Evolutionary conservation across 2,113 vertebrate species (phyloP).

Genomic region (Gobio gobio): DNA sequence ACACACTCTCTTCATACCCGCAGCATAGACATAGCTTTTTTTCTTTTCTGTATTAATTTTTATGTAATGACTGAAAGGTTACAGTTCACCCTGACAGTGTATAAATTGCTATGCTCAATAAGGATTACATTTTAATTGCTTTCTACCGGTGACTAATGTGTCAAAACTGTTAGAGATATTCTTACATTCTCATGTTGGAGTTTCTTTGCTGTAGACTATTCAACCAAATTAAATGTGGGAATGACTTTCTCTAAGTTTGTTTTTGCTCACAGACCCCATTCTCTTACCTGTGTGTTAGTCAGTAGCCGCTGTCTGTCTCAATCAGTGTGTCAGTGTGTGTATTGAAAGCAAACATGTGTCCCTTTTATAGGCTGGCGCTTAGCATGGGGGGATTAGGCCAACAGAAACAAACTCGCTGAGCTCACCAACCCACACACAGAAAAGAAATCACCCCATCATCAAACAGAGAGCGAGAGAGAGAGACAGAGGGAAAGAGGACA

Average conservation of each 20-base stretch:
- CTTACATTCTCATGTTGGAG: not conserved
- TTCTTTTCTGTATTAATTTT: not conserved
- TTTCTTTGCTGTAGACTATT: not conserved
- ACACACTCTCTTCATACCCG: not conserved
- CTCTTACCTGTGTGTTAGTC: conserved; percentile 70
- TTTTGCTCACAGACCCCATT: conserved; percentile 4
- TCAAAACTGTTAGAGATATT: conserved; percentile 17
- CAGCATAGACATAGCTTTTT: not conserved
- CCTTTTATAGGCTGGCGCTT: conserved; percentile 74
- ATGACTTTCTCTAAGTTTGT: not conserved
- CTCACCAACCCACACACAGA: conserved; percentile 73
- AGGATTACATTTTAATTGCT: conserved; percentile 28
- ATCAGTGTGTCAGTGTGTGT: conserved; percentile 67
- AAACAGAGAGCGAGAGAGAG: conserved; percentile 64
- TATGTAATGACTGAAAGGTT: conserved; percentile 8
- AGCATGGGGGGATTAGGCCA: conserved; percentile 71
- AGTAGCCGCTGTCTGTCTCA: conserved; percentile 60
- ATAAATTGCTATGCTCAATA: not conserved
- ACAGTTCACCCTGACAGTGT: not conserved
- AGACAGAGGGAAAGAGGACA: not conserved
- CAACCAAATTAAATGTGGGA: not conserved
- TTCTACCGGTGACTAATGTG: conserved; percentile 16
- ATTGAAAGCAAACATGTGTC: conserved; percentile 55
- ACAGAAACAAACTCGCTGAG: conserved; percentile 79
- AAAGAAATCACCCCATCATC: conserved; percentile 81